Evolutionary conservation across 2,888 invertebrate genomes (phyloP).

Genomic region (Stomorhina lunata): DNA sequence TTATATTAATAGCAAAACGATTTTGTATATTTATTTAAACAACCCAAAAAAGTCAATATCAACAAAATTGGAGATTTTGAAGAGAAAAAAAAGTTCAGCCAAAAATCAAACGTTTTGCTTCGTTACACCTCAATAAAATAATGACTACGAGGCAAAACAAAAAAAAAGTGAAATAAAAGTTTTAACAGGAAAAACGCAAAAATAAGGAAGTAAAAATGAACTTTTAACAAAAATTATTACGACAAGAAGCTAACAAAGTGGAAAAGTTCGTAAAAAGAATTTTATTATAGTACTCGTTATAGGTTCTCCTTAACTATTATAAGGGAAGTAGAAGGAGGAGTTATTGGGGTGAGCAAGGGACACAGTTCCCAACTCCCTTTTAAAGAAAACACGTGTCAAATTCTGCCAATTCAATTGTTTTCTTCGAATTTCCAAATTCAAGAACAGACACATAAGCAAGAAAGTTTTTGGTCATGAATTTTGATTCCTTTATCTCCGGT

Average conservation of each 20-base stretch:
- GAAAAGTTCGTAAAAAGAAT: conserved; percentile 57
- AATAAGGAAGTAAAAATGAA: conserved; percentile 24
- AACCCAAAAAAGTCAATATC: background rate
- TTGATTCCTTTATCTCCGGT: conserved; percentile 19
- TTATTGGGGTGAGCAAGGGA: background rate
- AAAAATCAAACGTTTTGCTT: conserved; percentile 48
- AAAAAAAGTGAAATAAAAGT: background rate
- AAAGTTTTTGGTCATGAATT: conserved; percentile 50
- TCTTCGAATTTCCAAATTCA: background rate
- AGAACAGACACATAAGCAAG: background rate
- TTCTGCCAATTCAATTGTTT: conserved; percentile 15
- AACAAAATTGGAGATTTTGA: background rate
- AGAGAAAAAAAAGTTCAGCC: background rate
- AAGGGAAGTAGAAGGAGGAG: background rate
- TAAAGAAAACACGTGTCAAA: background rate
- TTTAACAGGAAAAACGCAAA: background rate
- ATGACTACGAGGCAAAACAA: background rate
- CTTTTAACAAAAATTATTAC: conserved; percentile 45
- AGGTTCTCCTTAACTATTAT: no score
- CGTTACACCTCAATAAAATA: conserved; percentile 60
- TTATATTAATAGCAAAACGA: conserved; percentile 46
- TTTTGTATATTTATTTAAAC: conserved; percentile 38
- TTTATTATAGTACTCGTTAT: conserved; percentile 49
- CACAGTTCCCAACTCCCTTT: background rate
- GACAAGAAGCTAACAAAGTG: conserved; percentile 62